Base-by-base conservation (phyloP, 2,113 vertebrate species). In the Oxygymnocypris stewartii region DNA sequence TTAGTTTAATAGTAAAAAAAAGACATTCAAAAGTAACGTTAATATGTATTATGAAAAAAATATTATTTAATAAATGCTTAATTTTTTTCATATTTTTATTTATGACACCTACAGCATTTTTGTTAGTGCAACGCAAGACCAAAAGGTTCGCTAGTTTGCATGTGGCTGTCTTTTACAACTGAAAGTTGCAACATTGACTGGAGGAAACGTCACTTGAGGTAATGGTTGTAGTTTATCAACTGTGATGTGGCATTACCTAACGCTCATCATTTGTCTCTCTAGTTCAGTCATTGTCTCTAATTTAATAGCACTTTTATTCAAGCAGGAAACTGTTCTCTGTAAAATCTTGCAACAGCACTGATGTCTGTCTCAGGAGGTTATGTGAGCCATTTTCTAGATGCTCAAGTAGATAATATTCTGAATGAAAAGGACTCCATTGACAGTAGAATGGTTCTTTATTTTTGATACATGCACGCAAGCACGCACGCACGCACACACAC, bases 171-270 rank as follows among this genome's bases (percentile, higher is more conserved):
- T 80, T 42, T 63, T 25, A 80, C 6, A 65, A 61, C 7, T 81
- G 12, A 44, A 81, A 44, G 49, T 25, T 81, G 59, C 40, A 18
- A 28, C 65, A 81, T 47, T 81, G 59, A 81, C 59, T 81, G 37
- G 59, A 81, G 59, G 57, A 81, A 47, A 65, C 16, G 59, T 65
- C 59, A 47, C 59, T 65, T 81, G 59, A 47, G n/a, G 59, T 81
- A 65, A 67, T 82, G 42, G 28, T 47, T 82, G 61, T 71, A 71
- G 44, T 71, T 71, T 82, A 69, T 82, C 80, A 82, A 51, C 44
- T 71, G 80, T 51, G 63, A 82, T 82, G 80, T 82, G 63, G 63
- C 80, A 71, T 71, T 71, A 82, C 47, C 44, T 35, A 69, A 71
- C 63, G 6, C 61, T 67, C 42, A 82, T 71, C 18, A 49, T 71